These are phyloP conservation scores for Chelidonichthys spinosus DNA, from an alignment of 2,797 vertebrate genomes.

Conservation along the genomic window DNA sequence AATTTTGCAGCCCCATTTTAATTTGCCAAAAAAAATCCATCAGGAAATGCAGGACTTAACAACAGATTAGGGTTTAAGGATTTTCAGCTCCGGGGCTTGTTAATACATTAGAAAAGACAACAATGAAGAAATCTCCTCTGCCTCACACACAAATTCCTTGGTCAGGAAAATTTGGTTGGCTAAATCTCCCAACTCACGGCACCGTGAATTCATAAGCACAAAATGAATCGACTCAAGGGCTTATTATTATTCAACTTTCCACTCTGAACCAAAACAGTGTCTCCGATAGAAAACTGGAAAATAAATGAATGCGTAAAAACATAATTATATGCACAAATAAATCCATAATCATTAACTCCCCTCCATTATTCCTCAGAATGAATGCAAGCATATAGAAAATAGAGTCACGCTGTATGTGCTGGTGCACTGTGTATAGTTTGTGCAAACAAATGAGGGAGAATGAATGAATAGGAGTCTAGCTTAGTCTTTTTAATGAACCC, in stretches of 20 bases:
- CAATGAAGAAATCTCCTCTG: constrained; percentile 63
- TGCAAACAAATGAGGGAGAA: constrained; percentile 35
- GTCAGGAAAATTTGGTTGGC: constrained; percentile 37
- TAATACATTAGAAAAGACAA: constrained; percentile 66
- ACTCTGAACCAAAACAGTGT: constrained; percentile 58
- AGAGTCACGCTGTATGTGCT: constrained; percentile 2
- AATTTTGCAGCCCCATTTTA: constrained; percentile 55
- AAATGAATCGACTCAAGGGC: constrained; percentile 65
- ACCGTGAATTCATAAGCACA: constrained; percentile 67
- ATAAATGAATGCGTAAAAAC: constrained; percentile 33
- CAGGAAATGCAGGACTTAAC: constrained; percentile 58
- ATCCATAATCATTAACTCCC: constrained; percentile 32
- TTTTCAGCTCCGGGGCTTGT: constrained; percentile 57
- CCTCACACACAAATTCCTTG: constrained; percentile 57
- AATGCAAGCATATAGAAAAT: constrained; percentile 48
- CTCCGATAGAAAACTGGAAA: constrained; percentile 26
- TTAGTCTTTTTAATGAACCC: constrained; percentile 44
- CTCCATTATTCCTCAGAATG: constrained; percentile 36
- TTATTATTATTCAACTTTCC: constrained; percentile 60
- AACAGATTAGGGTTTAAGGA: constrained; percentile 58
- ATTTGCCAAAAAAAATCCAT: constrained; percentile 57
- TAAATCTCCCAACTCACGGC: constrained; percentile 63
- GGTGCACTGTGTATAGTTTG: constrained; percentile 13
- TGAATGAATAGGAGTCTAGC: constrained; percentile 41
- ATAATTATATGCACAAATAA: constrained; percentile 33